phyloP scores from a whole-genome alignment of 2,797 vertebrate genomes.

The Tragopan temminckii region DNA sequence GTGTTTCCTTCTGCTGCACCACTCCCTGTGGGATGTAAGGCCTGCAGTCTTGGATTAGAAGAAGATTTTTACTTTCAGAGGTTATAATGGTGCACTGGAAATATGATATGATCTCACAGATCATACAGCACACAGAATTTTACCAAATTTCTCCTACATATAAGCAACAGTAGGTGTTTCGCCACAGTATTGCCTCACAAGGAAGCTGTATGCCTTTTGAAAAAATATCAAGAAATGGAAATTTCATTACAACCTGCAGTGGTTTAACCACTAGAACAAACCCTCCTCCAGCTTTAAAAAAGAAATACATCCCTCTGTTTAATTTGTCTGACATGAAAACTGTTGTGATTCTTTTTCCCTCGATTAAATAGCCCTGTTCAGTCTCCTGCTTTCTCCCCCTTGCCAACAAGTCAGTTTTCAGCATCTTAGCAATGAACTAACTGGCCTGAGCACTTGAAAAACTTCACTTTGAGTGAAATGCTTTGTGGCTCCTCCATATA shows the following conservation, averaged over 20 bases:
- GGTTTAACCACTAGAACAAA: conserved; percentile 26
- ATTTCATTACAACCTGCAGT: neutral
- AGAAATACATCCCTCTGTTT: neutral
- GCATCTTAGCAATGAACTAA: neutral
- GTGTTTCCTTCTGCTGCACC: neutral
- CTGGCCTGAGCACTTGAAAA: neutral
- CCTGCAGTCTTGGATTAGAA: neutral
- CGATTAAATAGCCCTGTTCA: neutral
- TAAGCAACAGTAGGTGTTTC: neutral
- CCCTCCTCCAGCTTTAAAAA: neutral
- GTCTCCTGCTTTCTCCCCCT: neutral
- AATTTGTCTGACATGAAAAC: neutral
- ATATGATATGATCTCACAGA: neutral
- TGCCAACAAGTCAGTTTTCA: neutral
- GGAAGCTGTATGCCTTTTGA: neutral
- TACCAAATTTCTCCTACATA: neutral
- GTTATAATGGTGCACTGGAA: neutral
- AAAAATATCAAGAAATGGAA: neutral
- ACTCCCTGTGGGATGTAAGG: neutral
- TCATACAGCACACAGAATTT: neutral
- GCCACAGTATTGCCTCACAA: neutral
- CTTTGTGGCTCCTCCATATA: neutral
- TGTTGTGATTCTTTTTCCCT: neutral
- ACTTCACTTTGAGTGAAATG: neutral
- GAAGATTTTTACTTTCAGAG: neutral